Base-by-base conservation (phyloP, 2,113 vertebrate species). In the Myotis yumanensis region DNA sequence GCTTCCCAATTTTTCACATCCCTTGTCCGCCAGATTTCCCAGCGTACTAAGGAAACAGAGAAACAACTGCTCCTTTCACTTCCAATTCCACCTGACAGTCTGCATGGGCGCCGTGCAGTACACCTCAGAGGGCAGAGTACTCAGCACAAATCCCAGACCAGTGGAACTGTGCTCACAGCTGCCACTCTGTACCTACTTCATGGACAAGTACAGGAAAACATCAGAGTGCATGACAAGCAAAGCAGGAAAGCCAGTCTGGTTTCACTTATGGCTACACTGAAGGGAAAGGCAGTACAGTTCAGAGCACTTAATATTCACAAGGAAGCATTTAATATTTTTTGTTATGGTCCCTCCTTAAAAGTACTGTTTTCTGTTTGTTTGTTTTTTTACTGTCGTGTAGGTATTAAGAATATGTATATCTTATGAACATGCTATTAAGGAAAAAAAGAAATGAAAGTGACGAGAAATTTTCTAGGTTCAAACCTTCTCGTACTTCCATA, bases 1-100 rank as follows among this genome's bases (percentile, higher is more conserved):
- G 51, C 69, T 62, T 97, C 86, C 90, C 85, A 86, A 82, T 68
- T 90, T 94, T 82, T 88, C 73, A 48, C 66, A 77, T 86, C 30
- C 79, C 51, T 51, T 7, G 17, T 69, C 25, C 51, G 86, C 89
- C 43, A 86, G 89, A 59, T 81, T 87, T 71, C 46, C 75, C 40
- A 54, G 48, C 64, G 73, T 71, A n/a, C 68, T 77, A 86, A 75
- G 0, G 20, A 23, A 32, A 62, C 25, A 79, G 62, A 87, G 86
- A 37, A 89, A 66, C 62, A 43, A 72, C 5, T 3, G 89, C 43
- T 96, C 82, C 52, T 93, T 37, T 57, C 62, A 66, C 77, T 93
- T 93, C 62, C 51, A 77, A 32, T 57, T 68, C 54, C 51, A 80
- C 57, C 18, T 72, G 76, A 86, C 40, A 87, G 64, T 40, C 43